These are phyloP conservation scores for Rallus limicola DNA, from an alignment of 2,113 vertebrate species.

Conservation along the genomic window DNA sequence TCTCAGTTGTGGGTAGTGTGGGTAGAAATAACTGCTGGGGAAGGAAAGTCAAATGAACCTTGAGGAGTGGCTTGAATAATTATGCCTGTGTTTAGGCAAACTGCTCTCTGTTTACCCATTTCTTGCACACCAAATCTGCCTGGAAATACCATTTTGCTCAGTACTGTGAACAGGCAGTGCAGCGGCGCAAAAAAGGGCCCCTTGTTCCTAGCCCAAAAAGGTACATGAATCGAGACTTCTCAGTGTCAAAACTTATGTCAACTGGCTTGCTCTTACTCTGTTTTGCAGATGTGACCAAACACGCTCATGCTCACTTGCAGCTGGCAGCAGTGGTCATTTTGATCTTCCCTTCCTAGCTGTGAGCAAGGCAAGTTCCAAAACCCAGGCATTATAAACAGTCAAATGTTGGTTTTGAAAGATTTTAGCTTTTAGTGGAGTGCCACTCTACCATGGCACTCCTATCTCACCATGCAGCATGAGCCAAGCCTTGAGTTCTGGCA, in stretches of 20 bases:
- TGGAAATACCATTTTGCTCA: neutral
- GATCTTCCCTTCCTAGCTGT: rapidly evolving
- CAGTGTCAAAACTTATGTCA: neutral
- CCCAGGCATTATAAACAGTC: neutral
- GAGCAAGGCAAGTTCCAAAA: neutral
- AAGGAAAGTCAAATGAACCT: slow-evolving; percentile 9
- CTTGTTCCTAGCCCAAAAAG: neutral
- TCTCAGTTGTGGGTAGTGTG: neutral
- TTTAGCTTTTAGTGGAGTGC: neutral
- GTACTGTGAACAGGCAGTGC: neutral
- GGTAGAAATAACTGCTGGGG: neutral
- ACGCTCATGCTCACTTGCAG: neutral
- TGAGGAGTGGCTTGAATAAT: slow-evolving; percentile 1
- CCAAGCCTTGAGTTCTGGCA: neutral
- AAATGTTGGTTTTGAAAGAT: neutral
- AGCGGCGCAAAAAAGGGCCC: neutral
- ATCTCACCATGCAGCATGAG: rapidly evolving
- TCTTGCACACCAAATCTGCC: neutral
- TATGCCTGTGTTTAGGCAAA: neutral
- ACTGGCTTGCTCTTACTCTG: neutral
- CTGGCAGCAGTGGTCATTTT: neutral
- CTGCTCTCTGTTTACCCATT: neutral
- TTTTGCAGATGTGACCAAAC: neutral
- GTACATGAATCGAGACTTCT: neutral
- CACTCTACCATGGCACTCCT: neutral